phyloP scores from a whole-genome alignment of 2,113 vertebrate species.

The Nesogale talazaci region DNA sequence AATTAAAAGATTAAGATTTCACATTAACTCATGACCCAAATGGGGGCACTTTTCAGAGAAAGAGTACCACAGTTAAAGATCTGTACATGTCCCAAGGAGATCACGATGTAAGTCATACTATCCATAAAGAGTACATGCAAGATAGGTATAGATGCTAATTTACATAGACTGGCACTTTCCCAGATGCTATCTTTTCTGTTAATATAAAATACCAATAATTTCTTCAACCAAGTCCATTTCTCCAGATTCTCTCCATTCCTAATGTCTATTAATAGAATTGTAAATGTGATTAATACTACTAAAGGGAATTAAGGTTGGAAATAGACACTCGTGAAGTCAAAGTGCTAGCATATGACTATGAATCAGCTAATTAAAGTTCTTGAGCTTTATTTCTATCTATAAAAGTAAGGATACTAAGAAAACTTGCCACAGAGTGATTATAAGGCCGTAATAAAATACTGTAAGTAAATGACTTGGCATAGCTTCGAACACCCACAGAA shows the following conservation, averaged over 20 bases:
- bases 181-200: slow-evolving; percentile 14
- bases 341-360: neutral
- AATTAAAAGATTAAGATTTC: slow-evolving; percentile 3
- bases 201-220: neutral
- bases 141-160: slow-evolving; percentile 5
- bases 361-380: neutral
- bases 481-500: neutral
- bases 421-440: neutral
- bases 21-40: slow-evolving; percentile 42
- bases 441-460: slow-evolving; percentile 48
- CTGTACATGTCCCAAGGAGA: too few species aligned
- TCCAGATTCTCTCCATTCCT: neutral
- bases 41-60: neutral
- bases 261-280: neutral
- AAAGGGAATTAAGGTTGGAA: neutral
- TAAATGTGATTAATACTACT: neutral
- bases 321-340: neutral
- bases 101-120: neutral
- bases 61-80: neutral
- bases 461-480: neutral
- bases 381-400: slow-evolving; percentile 14
- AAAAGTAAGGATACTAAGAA: slow-evolving; percentile 27
- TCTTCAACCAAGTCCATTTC: slow-evolving; percentile 10
- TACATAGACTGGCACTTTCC: neutral
- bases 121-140: neutral